Base-by-base conservation (phyloP, 2,113 vertebrate genomes). In the Hymenochirus boettgeri region DNA sequence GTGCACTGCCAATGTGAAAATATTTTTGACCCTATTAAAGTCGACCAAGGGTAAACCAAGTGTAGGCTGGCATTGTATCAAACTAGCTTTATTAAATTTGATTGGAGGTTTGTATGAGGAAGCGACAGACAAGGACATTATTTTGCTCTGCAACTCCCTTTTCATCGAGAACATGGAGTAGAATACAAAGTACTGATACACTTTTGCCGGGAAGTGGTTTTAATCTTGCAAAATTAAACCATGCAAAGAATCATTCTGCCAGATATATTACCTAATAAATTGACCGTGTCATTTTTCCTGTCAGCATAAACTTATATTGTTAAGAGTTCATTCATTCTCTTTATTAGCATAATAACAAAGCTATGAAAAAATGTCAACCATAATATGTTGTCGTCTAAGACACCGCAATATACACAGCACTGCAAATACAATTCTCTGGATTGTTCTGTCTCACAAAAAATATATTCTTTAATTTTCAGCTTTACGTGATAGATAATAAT, bases 21-120 rank as follows among this genome's bases (percentile, higher is more conserved):
- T 92, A 94, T 96, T 92, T 94, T 95, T 96, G 92, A 95, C 93
- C 92, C 90, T 90, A 93, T 93, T 95, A 96, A 96, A 97, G 89
- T 91, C 86, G 87, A 92, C 91, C 93, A 96, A 97, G 92, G 94
- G 91, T 94, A 96, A 88, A 91, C 86, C 86, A 86, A 92, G 90
- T 92, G 90, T 91, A 89, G 87, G 88, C 89, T 95, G 92, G 91
- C 91, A 85, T 87, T 86, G 89, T 90, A 90, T 97, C 94, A 97
- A 93, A 91, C 89, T 89, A 84, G 88, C 88, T 89, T 89, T 94
- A 95, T 96, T 93, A 96, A 94, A 93, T 93, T 91, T 91, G 90
- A 93, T 94, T 93, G 90, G 87, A 90, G 83, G 87, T 82, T 83
- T 87, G 82, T 86, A 80, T 83, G 84, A 82, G 79, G 81, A 86